phyloP scores from a whole-genome alignment of 2,797 vertebrate genomes.

The Corythornis leucogaster region DNA sequence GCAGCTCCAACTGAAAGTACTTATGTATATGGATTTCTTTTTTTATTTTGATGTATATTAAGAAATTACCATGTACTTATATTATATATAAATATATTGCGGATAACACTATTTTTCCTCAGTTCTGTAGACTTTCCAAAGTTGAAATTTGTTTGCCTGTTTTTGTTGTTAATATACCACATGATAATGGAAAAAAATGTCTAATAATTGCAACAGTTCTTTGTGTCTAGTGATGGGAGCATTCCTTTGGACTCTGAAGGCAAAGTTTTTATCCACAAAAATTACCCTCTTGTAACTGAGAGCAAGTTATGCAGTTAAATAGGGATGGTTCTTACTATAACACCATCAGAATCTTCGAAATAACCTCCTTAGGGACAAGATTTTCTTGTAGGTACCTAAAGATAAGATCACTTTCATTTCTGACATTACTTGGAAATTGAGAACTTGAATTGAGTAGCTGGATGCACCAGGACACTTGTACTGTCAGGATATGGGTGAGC shows the following conservation, averaged over 20 bases:
- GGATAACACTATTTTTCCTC: background rate
- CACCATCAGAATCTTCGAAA: background rate
- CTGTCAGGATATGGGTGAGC: fast-evolving
- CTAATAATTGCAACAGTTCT: background rate
- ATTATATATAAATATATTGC: background rate
- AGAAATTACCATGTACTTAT: background rate
- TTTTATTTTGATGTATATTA: background rate
- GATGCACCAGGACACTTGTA: background rate
- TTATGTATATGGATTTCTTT: background rate
- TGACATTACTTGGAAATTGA: background rate
- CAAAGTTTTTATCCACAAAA: background rate
- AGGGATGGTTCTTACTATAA: background rate
- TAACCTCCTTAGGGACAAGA: background rate
- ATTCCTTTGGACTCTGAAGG: background rate
- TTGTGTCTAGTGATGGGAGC: background rate
- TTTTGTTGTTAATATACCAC: background rate
- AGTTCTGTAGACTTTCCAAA: background rate
- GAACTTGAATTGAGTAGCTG: background rate
- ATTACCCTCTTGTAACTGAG: background rate
- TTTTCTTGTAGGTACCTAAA: background rate
- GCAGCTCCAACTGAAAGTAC: background rate
- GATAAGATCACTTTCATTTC: background rate
- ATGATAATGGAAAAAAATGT: background rate
- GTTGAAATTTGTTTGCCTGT: background rate
- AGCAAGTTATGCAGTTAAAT: background rate